Evolutionary conservation across 2,888 invertebrate species (phyloP), one percentile per base, ranked within the genome.

Genomic region (Temnothorax unifasciatus): DNA sequence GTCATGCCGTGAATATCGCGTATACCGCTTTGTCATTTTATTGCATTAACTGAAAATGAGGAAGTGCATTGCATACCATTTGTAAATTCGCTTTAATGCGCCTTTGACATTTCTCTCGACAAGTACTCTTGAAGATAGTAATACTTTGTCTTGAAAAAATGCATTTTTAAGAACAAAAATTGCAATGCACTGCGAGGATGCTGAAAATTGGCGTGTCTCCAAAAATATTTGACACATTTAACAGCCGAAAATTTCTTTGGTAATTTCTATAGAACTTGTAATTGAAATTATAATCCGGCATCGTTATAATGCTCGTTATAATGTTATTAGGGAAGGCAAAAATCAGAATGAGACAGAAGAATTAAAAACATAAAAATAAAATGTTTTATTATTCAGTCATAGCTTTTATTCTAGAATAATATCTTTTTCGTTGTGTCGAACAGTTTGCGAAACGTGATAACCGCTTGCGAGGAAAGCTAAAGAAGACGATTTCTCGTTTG

Each of bases 351-450:
- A 81, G 59, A 74, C 25, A 81, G 44, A 38, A 82, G 77, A 85
- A 82, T 88, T 89, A 88, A 85, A 90, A 91, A 91, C 87, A 88
- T 92, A 89, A 92, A 92, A 92, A 92, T 91, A 92, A 91, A 92
- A 91, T 90, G 89, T 91, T 92, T 92, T 92, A 92, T 92, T 92
- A 88, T 90, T 90, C 90, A 90, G 89, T 90, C 90, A 89, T 89
- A 90, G 87, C 77, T 85, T 88, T 89, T 88, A 88, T 89, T 89
- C 87, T 90, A 88, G 52, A 77, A 85, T 85, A 85, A 87, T 86
- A 86, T 90, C 87, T 83, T 88, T 89, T 88, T 90, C 81, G 75
- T 89, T 61, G 88, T 83, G 66, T 84, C 85, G 82, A 86, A 73
- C 83, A 88, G 64, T 84, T 84, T 84, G 88, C 85, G 66, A 81